Conservation (phyloP, 2,797 vertebrate genomes). For the Poeciliopsis paucimaculata region DNA sequence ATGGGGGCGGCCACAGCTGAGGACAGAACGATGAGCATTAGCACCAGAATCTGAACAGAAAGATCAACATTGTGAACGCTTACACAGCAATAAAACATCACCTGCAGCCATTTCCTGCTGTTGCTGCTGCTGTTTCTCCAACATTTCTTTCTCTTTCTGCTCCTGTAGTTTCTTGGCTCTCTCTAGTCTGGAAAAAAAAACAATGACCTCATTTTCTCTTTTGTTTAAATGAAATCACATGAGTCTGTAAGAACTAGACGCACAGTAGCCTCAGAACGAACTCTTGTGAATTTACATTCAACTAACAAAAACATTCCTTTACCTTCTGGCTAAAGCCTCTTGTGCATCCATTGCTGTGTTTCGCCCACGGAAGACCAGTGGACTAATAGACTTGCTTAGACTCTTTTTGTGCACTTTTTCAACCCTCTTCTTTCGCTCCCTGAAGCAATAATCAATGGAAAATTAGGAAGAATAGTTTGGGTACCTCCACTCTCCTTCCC, state of each 20-base stretch:
- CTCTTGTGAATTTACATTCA: neutral
- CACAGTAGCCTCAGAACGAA: neutral
- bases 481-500: neutral
- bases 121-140: slow-evolving; percentile 93
- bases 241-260: neutral
- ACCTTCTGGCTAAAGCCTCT: slow-evolving; percentile 96
- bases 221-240: neutral
- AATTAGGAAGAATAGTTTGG: neutral
- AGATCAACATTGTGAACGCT: neutral
- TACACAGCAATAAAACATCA: slow-evolving; percentile 50
- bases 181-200: slow-evolving; percentile 84
- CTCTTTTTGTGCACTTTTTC: slow-evolving; percentile 93
- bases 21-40: slow-evolving; percentile 4
- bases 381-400: slow-evolving; percentile 87
- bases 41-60: neutral
- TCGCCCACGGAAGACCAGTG: slow-evolving; percentile 90
- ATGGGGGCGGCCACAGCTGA: slow-evolving; percentile 68
- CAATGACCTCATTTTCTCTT: neutral
- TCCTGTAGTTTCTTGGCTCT: slow-evolving; percentile 98
- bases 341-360: slow-evolving; percentile 99
- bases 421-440: slow-evolving; percentile 91
- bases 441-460: slow-evolving; percentile 54
- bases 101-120: slow-evolving; percentile 91
- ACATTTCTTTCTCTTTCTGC: slow-evolving; percentile 95
- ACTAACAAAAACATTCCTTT: slow-evolving; percentile 30